These are phyloP conservation scores for Amiota minor DNA, from an alignment of 2,888 invertebrate species.

Conservation along the genomic window DNA sequence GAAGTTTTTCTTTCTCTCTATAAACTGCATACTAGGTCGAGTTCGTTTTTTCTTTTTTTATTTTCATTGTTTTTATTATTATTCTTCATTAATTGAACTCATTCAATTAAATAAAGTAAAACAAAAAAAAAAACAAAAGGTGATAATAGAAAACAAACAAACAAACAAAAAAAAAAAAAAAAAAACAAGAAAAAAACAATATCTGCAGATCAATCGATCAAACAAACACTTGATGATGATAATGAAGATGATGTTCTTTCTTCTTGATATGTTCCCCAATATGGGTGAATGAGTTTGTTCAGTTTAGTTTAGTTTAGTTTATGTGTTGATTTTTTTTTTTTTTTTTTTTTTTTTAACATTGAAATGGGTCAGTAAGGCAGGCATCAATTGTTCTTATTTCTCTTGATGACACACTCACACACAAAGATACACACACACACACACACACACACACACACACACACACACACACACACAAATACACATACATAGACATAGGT, in stretches of 20 bases:
- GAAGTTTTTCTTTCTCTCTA: background rate
- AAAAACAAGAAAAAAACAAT: background rate
- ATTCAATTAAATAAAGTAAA: conserved; percentile 1
- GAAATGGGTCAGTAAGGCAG: background rate
- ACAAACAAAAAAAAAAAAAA: conserved; percentile 13
- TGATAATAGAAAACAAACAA: background rate
- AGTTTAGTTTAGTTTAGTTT: too few species aligned
- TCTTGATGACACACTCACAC: background rate
- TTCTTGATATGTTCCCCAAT: too few species aligned
- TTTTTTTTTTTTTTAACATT: too few species aligned
- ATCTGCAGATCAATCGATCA: background rate
- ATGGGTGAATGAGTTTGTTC: too few species aligned
- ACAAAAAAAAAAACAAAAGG: conserved; percentile 8
- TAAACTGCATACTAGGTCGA: conserved; percentile 24
- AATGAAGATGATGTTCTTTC: too few species aligned
- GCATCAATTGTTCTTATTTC: background rate
- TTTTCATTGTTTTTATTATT: background rate
- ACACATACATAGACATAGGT: background rate
- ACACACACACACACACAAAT: background rate
- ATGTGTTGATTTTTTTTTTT: too few species aligned
- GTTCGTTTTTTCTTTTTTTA: conserved; percentile 9
- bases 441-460: background rate
- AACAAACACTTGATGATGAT: too few species aligned
- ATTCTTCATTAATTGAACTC: background rate
- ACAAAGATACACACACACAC: background rate